These are phyloP conservation scores for Opisthocomus hoazin DNA, from an alignment of 2,113 vertebrate species.

Conservation along the genomic window DNA sequence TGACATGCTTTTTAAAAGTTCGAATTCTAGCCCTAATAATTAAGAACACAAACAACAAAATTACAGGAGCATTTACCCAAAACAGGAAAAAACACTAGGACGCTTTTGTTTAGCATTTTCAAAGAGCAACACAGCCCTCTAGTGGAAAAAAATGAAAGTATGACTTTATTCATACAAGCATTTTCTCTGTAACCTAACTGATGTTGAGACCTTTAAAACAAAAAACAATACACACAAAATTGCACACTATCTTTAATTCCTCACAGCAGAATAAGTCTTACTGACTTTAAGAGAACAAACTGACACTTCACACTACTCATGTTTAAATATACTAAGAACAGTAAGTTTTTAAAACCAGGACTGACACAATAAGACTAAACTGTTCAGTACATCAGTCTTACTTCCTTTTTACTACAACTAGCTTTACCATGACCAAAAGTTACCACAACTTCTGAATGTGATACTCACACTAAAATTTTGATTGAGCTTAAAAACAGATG, in stretches of 20 bases:
- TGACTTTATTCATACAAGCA: neutral
- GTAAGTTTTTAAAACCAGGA: neutral
- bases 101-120: slow-evolving; percentile 29
- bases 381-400: neutral
- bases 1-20: neutral
- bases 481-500: neutral
- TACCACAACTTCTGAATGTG: neutral
- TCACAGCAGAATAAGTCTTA: neutral
- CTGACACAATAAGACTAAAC: neutral
- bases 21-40: neutral
- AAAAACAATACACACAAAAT: neutral
- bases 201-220: neutral
- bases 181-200: neutral
- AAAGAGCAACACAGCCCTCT: slow-evolving; percentile 74
- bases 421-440: neutral
- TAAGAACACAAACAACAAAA: slow-evolving; percentile 32
- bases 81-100: neutral
- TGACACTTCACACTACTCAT: neutral
- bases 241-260: neutral
- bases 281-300: neutral
- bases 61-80: slow-evolving; percentile 36
- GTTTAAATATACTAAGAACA: neutral
- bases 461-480: neutral
- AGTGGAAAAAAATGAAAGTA: slow-evolving; percentile 7
- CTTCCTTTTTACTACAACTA: neutral